Evolutionary conservation across 1,140 invertebrate species (phyloP).

Genomic region (Pinna nobilis): DNA sequence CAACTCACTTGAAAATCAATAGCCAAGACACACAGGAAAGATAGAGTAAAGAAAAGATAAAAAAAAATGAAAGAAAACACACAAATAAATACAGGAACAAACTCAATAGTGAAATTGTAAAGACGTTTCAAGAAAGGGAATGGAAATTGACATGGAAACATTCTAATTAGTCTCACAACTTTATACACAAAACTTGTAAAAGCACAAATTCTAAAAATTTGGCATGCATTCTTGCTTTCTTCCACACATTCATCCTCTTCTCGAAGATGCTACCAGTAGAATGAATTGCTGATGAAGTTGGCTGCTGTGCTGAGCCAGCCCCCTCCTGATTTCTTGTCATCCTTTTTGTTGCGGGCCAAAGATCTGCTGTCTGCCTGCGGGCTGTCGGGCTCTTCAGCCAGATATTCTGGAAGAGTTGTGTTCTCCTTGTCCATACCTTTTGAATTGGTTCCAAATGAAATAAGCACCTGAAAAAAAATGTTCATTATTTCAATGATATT

Average conservation of each 20-base stretch:
- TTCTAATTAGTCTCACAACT: no score
- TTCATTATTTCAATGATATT: no score
- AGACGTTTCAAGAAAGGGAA: no score
- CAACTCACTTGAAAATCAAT: no score
- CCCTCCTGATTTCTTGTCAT: constrained; percentile 39
- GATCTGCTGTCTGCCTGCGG: constrained; percentile 34
- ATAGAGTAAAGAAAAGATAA: no score
- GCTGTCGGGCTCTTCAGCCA: constrained; percentile 46
- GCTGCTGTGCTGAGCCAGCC: constrained; percentile 45
- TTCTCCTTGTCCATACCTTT: constrained; percentile 49
- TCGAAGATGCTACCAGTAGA: constrained; percentile 44
- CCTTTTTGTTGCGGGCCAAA: constrained; percentile 28
- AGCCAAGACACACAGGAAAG: no score
- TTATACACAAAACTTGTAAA: not conserved
- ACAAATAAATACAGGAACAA: no score
- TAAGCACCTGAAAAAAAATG: constrained; percentile 31
- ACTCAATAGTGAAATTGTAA: no score
- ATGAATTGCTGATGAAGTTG: constrained; percentile 44
- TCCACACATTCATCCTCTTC: not conserved
- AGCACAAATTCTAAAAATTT: not conserved
- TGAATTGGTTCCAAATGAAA: constrained; percentile 41
- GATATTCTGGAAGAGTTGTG: constrained; percentile 39
- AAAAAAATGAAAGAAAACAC: no score
- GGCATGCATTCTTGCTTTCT: no score
- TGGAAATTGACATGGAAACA: no score